Evolutionary conservation across 2,888 invertebrate genomes (phyloP).

Genomic region (Seira sanloemensis): DNA sequence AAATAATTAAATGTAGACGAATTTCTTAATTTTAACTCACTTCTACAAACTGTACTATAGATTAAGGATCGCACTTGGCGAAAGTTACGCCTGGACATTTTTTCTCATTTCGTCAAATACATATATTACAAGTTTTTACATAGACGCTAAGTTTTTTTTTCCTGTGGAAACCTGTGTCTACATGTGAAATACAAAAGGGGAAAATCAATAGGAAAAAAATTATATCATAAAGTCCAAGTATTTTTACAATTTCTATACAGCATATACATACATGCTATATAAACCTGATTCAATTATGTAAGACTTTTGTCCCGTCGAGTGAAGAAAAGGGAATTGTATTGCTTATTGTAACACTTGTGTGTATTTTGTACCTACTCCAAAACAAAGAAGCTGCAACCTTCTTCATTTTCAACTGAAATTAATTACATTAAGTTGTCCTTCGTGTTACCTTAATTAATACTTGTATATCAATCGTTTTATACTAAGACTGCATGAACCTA

Average conservation of each 20-base stretch:
- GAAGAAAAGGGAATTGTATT: background rate
- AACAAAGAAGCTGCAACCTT: too few relatives aligned
- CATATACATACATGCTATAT: background rate
- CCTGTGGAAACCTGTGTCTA: background rate
- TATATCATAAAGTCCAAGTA: too few relatives aligned
- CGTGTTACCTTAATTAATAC: too few relatives aligned
- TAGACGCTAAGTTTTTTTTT: background rate
- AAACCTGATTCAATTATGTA: slow-evolving; percentile 9
- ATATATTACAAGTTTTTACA: background rate
- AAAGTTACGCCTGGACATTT: background rate
- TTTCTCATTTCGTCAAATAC: background rate
- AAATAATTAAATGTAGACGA: slow-evolving; percentile 9
- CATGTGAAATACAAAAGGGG: background rate
- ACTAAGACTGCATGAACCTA: too few relatives aligned
- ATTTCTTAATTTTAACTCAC: slow-evolving; percentile 1
- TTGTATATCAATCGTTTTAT: too few relatives aligned
- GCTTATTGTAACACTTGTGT: background rate
- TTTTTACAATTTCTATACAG: background rate
- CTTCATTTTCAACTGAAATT: too few relatives aligned
- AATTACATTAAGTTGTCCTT: too few relatives aligned
- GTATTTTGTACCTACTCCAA: background rate
- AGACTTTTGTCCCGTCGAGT: background rate
- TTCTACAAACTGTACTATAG: background rate
- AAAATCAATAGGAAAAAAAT: background rate
- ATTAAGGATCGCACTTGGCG: background rate